A percentile compares a stretch with the other conserved stretches of the same genome.
Evolutionary conservation across 92 coral and sea anemone species (phyloP).

Genomic region (Hydrozoanthus gracilis): DNA sequence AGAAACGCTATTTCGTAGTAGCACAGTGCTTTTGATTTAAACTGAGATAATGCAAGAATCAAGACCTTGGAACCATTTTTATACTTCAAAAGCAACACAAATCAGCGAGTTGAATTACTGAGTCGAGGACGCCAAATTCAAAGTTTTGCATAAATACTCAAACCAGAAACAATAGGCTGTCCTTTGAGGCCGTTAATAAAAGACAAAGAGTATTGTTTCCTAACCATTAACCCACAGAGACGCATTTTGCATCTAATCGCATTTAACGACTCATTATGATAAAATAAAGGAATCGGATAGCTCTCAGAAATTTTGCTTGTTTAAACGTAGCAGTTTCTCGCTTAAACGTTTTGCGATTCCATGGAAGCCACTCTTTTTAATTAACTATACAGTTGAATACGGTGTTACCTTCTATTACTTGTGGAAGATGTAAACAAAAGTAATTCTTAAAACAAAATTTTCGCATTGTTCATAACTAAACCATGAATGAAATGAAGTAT

Average conservation of each 20-base stretch:
- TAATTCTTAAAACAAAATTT: no score
- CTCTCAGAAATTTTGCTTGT: not conserved
- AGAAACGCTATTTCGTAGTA: not conserved
- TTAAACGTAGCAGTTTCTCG: not conserved
- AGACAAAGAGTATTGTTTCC: constrained; percentile 37
- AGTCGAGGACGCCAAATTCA: constrained; percentile 36
- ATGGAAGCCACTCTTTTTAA: no score
- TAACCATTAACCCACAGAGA: constrained; percentile 2
- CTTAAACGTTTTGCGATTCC: no score
- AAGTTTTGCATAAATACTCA: constrained; percentile 30
- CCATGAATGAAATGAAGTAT: no score
- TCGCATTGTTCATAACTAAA: no score
- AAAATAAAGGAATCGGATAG: not conserved
- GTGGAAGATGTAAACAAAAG: no score
- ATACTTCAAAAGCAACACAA: constrained; percentile 6
- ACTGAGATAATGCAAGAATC: not conserved
- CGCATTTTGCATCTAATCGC: not conserved
- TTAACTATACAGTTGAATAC: no score
- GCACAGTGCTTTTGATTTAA: not conserved
- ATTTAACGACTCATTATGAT: not conserved
- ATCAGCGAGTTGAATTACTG: not conserved
- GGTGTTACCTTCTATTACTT: no score
- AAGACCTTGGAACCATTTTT: not conserved
- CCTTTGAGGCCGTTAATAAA: constrained; percentile 8
- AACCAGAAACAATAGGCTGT: not conserved